phyloP scores from a whole-genome alignment of 2,113 vertebrate genomes.

The Mesoclemmys tuberculata region DNA sequence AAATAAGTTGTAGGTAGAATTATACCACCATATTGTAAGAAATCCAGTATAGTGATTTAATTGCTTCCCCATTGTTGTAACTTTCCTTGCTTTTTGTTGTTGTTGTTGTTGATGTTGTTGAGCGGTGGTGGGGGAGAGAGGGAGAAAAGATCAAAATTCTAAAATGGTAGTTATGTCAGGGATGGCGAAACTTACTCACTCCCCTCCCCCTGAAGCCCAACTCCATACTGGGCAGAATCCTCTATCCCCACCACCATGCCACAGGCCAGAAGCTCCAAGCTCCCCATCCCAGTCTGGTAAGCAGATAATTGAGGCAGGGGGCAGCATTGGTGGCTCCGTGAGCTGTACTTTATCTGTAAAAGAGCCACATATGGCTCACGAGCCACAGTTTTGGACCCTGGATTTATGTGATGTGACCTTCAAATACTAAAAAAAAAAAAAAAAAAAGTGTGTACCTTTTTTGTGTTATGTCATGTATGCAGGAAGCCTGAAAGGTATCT shows the following conservation, averaged over 20 bases:
- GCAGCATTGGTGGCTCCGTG: too few relatives aligned
- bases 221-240: too few relatives aligned
- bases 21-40: slow-evolving; percentile 18
- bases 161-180: neutral
- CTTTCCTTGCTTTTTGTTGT: neutral
- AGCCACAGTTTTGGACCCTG: too few relatives aligned
- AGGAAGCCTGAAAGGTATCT: neutral
- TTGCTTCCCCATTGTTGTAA: accelerated
- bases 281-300: too few relatives aligned
- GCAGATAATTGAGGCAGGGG: too few relatives aligned
- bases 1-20: neutral
- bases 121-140: neutral
- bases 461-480: neutral
- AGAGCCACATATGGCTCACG: too few relatives aligned
- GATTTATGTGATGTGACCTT: neutral
- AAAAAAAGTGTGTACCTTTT: neutral
- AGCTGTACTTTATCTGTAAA: too few relatives aligned
- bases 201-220: too few relatives aligned
- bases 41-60: neutral
- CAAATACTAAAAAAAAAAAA: neutral
- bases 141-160: neutral
- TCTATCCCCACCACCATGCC: too few relatives aligned
- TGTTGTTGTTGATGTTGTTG: neutral
- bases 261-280: too few relatives aligned
- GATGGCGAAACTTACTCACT: too few relatives aligned